Evolutionary conservation across 2,888 invertebrate species (phyloP), one percentile per base, ranked within the genome.

Genomic region (Elmis aenea): DNA sequence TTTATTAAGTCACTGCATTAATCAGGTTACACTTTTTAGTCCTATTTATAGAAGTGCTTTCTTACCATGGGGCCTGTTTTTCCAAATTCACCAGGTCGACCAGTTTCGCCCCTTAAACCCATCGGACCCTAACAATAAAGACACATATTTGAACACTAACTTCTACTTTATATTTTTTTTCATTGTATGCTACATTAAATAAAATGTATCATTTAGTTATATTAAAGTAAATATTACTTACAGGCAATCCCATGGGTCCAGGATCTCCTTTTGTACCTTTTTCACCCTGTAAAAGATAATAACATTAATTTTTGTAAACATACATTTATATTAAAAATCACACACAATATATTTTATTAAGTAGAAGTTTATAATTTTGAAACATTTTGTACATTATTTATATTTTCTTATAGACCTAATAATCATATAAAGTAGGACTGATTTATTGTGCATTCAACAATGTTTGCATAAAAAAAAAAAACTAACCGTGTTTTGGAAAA

Each of bases 211-310:
- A 26, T 26, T 13, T 2, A 26, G n/a, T 5, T 13, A 18, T 13
- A 11, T 8, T 3, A 26, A 4, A 20, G n/a, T 2, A 3, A n/a
- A 28, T 22, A 16, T 29, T 46, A 84, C 86, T 82, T 77, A 93
- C 93, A 66, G 94, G 94, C 61, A 95, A 73, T 59, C 94, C 95
- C 91, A 94, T 94, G 34, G 93, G 93, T 53, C 95, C 95, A 38
- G 85, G 82, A 66, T 88, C 87, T 38, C 90, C 90, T 67, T 81
- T 84, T 32, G 77, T 74, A 33, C 89, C 89, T 62, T 84, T 83
- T 48, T 84, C 83, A 29, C 89, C 89, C 88, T 89, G 68, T 33
- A 74, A 72, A 38, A 33, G 12, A 44, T 18, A 18, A 18, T 18
- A 6, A 8, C 18, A 18, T 6, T 18, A 5, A 18, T 6, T 18